Percentiles rank a stretch among this genome's conserved stretches.
phyloP scores from a whole-genome alignment of 2,888 invertebrate genomes.

The Acanthosepion lycidas region DNA sequence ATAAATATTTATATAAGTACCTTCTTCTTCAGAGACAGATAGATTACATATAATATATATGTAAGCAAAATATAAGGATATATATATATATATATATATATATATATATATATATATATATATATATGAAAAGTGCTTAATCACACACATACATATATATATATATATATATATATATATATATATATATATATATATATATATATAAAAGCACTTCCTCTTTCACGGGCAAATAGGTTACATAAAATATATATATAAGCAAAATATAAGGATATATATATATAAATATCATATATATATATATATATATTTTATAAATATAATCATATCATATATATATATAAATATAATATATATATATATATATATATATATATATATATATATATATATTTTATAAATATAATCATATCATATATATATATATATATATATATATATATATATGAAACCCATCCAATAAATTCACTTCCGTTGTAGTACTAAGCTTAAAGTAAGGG shows the following conservation, averaged over 20 bases:
- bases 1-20: neutral
- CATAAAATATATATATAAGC: neutral
- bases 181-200: neutral
- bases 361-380: neutral
- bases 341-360: neutral
- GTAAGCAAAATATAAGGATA: neutral
- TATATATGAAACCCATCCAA: no score
- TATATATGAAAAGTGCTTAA: no score
- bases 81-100: slow-evolving; percentile 6
- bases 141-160: no score
- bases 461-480: no score
- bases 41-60: no score
- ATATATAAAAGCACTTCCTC: neutral
- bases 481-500: no score
- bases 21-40: no score
- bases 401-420: no score
- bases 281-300: neutral
- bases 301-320: no score
- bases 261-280: neutral
- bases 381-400: no score
- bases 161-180: neutral
- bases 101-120: neutral
- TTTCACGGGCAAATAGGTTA: neutral
- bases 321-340: neutral
- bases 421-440: no score